A percentile compares a stretch with the other conserved stretches of the same genome.
phyloP scores from a whole-genome alignment of 2,797 vertebrate species.

The Pteropus rufus region DNA sequence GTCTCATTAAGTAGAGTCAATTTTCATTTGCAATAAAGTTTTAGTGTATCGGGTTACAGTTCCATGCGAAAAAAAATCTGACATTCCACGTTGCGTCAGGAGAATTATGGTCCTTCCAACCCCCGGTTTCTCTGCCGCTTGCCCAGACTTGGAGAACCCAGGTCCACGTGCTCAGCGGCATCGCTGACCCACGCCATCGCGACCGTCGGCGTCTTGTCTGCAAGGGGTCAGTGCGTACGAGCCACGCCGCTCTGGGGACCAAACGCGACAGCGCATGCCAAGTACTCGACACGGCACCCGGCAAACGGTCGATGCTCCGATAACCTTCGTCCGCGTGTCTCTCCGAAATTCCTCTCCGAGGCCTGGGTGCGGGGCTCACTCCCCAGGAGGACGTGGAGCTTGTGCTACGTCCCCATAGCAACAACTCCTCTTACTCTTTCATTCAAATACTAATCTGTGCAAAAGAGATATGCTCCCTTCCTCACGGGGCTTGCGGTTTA shows the following conservation, averaged over 20 bases:
- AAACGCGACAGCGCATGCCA: neutral
- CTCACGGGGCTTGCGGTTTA: neutral
- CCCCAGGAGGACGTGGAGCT: neutral
- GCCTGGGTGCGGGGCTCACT: neutral
- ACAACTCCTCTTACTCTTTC: neutral
- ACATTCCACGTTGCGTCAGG: too few species aligned
- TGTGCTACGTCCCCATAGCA: accelerated
- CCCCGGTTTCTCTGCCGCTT: neutral
- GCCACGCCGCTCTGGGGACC: neutral
- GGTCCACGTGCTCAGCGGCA: neutral
- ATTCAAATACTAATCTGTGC: neutral
- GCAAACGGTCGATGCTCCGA: neutral
- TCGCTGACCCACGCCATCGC: neutral
- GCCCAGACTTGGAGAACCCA: neutral
- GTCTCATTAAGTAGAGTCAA: neutral
- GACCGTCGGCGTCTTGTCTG: neutral
- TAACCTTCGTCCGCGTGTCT: neutral
- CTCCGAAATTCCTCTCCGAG: neutral
- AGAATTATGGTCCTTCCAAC: neutral
- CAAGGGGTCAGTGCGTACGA: too few species aligned
- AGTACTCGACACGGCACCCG: neutral
- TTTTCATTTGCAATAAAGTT: neutral
- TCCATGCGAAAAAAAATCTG: neutral
- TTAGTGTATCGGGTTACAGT: neutral
- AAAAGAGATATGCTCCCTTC: neutral